Percentiles rank a stretch among this genome's conserved stretches.
Conservation (phyloP, 2,888 invertebrate species). For the Cataglyphis rosenhaueri region DNA sequence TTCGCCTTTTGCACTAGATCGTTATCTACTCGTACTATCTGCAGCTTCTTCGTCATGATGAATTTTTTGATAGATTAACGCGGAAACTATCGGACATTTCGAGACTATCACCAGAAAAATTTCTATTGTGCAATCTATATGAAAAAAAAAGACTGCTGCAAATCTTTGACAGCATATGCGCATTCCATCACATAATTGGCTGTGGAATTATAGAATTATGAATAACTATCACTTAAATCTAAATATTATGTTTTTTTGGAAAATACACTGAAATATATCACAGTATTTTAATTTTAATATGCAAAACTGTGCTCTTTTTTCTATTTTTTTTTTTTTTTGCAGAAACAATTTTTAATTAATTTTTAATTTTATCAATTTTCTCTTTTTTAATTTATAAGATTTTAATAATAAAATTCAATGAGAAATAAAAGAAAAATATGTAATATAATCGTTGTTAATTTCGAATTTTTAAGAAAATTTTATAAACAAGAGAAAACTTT, state of each 20-base stretch:
- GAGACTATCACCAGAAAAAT: background rate
- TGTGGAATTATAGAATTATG: background rate
- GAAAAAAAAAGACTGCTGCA: background rate
- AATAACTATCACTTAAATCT: background rate
- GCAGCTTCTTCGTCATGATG: conserved; percentile 72
- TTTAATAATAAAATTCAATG: background rate
- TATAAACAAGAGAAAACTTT: background rate
- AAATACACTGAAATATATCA: background rate
- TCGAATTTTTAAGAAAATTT: background rate
- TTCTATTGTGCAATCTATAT: background rate
- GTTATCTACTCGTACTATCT: conserved; percentile 76
- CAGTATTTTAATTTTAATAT: background rate
- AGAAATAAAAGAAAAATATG: background rate
- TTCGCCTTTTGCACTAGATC: conserved; percentile 73
- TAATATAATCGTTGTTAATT: background rate
- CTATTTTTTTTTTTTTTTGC: background rate
- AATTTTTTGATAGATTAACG: background rate
- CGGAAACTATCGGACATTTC: conserved; percentile 19
- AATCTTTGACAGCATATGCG: background rate
- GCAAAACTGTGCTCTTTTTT: background rate
- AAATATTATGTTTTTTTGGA: background rate
- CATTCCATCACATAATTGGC: background rate
- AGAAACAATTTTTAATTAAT: background rate
- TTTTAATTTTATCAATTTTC: background rate
- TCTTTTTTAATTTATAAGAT: background rate